phyloP scores from a whole-genome alignment of 2,888 invertebrate species.

The Prosopocoilus inquinatus region DNA sequence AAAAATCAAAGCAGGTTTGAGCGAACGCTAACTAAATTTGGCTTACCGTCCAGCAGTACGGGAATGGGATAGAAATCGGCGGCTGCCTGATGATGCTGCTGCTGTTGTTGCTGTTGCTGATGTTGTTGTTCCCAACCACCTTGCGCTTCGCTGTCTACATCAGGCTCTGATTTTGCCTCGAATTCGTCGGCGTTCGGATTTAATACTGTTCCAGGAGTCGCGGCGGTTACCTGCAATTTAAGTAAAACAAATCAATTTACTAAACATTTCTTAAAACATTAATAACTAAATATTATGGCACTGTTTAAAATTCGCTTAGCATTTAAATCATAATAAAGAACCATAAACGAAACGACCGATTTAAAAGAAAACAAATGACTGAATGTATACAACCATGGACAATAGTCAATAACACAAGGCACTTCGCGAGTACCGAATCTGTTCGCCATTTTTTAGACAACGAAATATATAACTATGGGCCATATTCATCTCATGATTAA shows the following conservation, averaged over 20 bases:
- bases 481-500: too few relatives aligned
- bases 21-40: background rate
- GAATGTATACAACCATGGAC: background rate
- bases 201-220: conserved; percentile 34
- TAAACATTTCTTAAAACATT: background rate
- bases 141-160: conserved; percentile 33
- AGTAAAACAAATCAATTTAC: conserved; percentile 12
- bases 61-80: conserved; percentile 34
- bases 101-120: background rate
- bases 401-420: too few relatives aligned
- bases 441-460: background rate
- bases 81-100: conserved; percentile 14
- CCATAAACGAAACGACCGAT: background rate
- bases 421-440: too few relatives aligned
- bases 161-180: conserved; percentile 40
- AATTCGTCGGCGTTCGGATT: conserved; percentile 49
- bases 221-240: conserved; percentile 40
- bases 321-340: background rate
- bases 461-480: too few relatives aligned
- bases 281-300: background rate
- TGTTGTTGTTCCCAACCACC: conserved; percentile 33
- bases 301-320: background rate
- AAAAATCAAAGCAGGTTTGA: conserved; percentile 12
- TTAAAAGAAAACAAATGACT: background rate
- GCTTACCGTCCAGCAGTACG: conserved; percentile 37